A percentile compares a stretch with the other conserved stretches of the same genome.
phyloP scores from a whole-genome alignment of 2,113 vertebrate species.

The Brienomyrus brachyistius region DNA sequence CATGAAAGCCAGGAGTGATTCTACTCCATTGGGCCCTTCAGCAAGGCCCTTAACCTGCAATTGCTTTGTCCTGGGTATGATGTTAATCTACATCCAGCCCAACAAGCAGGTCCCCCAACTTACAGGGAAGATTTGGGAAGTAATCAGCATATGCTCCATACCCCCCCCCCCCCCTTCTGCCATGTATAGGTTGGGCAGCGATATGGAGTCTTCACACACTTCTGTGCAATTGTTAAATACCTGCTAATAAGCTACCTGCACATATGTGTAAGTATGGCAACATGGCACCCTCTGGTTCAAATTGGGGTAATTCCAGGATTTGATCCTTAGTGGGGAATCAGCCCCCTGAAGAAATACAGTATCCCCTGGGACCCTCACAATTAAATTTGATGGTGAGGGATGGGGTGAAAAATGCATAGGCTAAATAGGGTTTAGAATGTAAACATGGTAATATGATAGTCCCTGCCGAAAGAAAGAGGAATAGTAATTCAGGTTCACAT shows the following conservation, averaged over 20 bases:
- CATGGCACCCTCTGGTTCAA: neutral
- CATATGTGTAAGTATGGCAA: neutral
- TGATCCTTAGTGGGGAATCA: neutral
- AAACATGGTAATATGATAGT: neutral
- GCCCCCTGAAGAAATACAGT: neutral
- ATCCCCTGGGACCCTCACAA: neutral
- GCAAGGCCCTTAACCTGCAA: too few species aligned
- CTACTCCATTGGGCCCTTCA: too few species aligned
- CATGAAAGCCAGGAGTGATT: too few species aligned
- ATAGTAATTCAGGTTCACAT: too few species aligned
- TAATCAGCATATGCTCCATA: too few species aligned
- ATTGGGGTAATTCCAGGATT: neutral
- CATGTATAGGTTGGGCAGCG: neutral
- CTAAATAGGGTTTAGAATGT: neutral
- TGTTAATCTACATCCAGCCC: too few species aligned
- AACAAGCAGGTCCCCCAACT: too few species aligned
- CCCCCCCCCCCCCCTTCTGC: neutral
- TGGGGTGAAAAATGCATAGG: neutral
- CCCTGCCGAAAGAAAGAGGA: neutral
- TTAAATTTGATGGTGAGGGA: neutral
- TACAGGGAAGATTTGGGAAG: too few species aligned
- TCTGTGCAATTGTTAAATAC: neutral
- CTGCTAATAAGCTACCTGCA: neutral
- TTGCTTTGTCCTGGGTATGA: too few species aligned
- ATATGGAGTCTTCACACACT: neutral